Percentiles rank a stretch among this genome's conserved stretches.
Conservation (phyloP, 23 tunicate species). For the Styela clava region DNA sequence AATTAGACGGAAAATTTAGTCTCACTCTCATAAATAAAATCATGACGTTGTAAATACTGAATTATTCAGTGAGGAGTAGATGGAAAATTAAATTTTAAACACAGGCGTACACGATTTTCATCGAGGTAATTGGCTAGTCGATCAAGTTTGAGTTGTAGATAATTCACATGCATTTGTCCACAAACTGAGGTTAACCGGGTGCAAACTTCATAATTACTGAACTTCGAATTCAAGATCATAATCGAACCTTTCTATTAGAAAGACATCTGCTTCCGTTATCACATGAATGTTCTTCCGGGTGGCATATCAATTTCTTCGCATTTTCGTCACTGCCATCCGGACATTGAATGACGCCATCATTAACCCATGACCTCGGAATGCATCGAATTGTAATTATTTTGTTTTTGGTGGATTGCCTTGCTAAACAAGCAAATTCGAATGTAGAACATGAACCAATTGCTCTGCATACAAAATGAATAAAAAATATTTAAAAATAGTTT, state of each 20-base stretch:
- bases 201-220: too few species aligned
- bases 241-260: slow-evolving; percentile 4
- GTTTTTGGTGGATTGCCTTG: neutral
- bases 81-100: neutral
- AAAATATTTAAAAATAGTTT: too few species aligned
- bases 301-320: slow-evolving; percentile 10
- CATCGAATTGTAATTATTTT: slow-evolving; percentile 17
- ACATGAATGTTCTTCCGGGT: slow-evolving; percentile 31
- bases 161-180: too few species aligned
- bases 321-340: slow-evolving; percentile 40
- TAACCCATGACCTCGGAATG: slow-evolving; percentile 48
- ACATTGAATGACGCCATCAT: slow-evolving; percentile 50
- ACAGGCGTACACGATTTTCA: neutral
- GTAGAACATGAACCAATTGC: neutral
- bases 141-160: neutral
- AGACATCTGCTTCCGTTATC: slow-evolving; percentile 42
- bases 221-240: too few species aligned
- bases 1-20: neutral
- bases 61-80: neutral
- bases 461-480: neutral
- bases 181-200: too few species aligned
- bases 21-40: neutral
- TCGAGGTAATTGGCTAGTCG: neutral
- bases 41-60: neutral
- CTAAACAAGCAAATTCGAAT: slow-evolving; percentile 20